Evolutionary conservation across 2,888 invertebrate species (phyloP), one percentile per base, ranked within the genome.

Genomic region (Tenthredo amoena): DNA sequence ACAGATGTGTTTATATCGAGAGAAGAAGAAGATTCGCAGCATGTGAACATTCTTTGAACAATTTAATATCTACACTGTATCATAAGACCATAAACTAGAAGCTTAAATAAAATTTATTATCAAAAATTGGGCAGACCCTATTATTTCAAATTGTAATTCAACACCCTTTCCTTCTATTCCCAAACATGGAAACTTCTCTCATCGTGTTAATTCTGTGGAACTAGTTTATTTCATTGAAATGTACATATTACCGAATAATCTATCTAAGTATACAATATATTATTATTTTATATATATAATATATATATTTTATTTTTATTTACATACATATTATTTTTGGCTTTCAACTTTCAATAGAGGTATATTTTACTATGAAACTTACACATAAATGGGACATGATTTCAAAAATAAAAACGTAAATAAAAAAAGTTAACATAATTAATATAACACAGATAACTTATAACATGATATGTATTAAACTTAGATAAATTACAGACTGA

Each of bases 11-110:
- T 91, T 97, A 0, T 97, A 97, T 91, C 95, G 95, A 89, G 98
- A 98, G 92, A 95, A 95, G 89, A 97, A 96, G 93, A 97, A 96
- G 93, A 95, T 98, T 68, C 96, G 97, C 90, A 97, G 97, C 91
- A 94, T 96, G 90, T 93, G 92, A 89, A 87, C 31, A 47, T 58
- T 37, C 34, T 72, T 47, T 31, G 18, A 21, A 43, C 34, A 26
- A 21, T 84, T 47, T 15, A 68, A 58, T 26, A n/a, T 34, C 15
- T 21, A 21, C 47, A 21, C 47, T 47, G 43, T 47, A 43, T 31
- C 10, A n/a, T 40, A 43, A 68, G 15, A 71, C 47, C 7, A 21
- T 68, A 18, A 68, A 68, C n/a, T 81, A 81, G 37, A 37, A 26
- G 2, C 40, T 83, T 40, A 15, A 77, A 84, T 85, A 76, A 40